phyloP scores from a whole-genome alignment of 92 coral and sea anemone genomes.

The Porites lobata region DNA sequence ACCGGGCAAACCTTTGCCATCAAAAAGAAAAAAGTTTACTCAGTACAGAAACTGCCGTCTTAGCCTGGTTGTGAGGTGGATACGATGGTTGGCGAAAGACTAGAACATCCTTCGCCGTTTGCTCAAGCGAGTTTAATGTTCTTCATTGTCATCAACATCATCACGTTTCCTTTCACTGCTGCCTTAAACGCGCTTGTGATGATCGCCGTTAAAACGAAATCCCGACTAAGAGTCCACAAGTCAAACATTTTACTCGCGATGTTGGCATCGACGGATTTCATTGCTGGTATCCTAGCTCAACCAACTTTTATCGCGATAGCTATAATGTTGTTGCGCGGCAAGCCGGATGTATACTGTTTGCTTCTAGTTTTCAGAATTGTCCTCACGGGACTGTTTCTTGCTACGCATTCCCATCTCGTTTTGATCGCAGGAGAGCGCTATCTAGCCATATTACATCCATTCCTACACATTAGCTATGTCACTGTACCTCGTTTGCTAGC shows the following conservation, averaged over 20 bases:
- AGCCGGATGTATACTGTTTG: background rate
- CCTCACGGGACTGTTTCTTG: too few species aligned
- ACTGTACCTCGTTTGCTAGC: background rate
- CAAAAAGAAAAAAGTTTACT: too few species aligned
- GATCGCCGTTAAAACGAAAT: background rate
- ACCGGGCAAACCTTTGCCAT: too few species aligned
- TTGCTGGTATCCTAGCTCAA: background rate
- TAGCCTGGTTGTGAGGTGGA: too few species aligned
- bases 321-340: background rate
- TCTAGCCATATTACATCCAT: background rate
- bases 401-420: background rate
- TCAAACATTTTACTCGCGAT: constrained; percentile 10
- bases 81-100: background rate
- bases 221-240: constrained; percentile 8
- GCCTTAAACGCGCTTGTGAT: constrained; percentile 13
- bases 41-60: too few species aligned
- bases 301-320: background rate
- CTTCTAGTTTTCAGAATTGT: background rate
- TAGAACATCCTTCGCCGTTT: background rate
- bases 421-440: background rate
- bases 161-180: background rate
- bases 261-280: background rate
- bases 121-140: background rate
- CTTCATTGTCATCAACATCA: background rate
- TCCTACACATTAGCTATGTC: background rate